Evolutionary conservation across 2,797 vertebrate species (phyloP).

Genomic region (Leptoclinus maculatus): DNA sequence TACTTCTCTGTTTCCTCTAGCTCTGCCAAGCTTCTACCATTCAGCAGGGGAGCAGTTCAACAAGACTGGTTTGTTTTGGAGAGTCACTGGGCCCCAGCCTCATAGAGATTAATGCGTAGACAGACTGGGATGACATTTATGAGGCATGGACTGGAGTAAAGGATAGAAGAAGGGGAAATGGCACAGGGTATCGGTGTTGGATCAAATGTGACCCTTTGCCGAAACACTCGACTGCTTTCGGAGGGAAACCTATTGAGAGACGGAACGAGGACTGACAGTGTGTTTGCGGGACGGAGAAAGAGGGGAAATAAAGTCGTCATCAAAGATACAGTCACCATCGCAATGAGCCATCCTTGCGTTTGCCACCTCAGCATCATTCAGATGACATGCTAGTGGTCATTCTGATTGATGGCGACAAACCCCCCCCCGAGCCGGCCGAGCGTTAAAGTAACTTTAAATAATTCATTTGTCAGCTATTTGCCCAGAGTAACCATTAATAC

Average conservation of each 20-base stretch:
- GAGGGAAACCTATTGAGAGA: conserved; percentile 38
- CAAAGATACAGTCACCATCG: conserved; percentile 24
- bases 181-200: conserved; percentile 47
- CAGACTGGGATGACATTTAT: conserved; percentile 82
- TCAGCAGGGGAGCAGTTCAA: conserved; percentile 77
- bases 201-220: conserved; percentile 54
- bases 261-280: conserved; percentile 29
- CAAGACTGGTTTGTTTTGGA: conserved; percentile 82
- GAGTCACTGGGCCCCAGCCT: conserved; percentile 74
- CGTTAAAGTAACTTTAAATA: conserved; percentile 65
- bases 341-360: conserved; percentile 32
- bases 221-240: conserved; percentile 37
- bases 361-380: conserved; percentile 40
- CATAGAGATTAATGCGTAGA: conserved; percentile 80
- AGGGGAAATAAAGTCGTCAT: conserved; percentile 7
- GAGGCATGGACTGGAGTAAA: conserved; percentile 66
- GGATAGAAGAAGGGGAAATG: conserved; percentile 59
- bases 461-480: conserved; percentile 66
- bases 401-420: conserved; percentile 59
- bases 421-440: conserved; percentile 34
- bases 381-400: conserved; percentile 38
- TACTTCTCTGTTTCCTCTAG: conserved; percentile 75
- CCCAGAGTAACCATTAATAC: conserved; percentile 53
- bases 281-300: conserved; percentile 13
- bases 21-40: conserved; percentile 80